Conservation (phyloP, 1,140 invertebrate genomes). For the Diabrotica virgifera region DNA sequence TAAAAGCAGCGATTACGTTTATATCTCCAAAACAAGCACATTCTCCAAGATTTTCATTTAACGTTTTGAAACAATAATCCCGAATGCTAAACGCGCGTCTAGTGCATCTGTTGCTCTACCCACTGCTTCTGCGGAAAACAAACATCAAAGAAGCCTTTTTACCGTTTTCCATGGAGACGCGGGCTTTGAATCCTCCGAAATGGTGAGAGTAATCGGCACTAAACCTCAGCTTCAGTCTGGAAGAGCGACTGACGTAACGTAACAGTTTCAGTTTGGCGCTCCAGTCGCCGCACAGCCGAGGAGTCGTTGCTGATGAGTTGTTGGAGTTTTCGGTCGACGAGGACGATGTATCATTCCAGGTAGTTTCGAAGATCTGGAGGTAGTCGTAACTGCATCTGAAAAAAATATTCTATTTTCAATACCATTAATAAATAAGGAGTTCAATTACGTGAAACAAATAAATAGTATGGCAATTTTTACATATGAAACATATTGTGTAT, state of each 20-base stretch:
- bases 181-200: conserved; percentile 66
- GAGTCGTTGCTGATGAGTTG: conserved; percentile 21
- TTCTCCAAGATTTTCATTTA: no score
- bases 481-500: no score
- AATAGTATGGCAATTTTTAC: no score
- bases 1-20: no score
- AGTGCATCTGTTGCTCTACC: no score
- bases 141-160: conserved; percentile 35
- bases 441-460: no score
- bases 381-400: conserved; percentile 71
- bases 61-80: no score
- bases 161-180: conserved; percentile 66
- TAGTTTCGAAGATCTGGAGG: conserved; percentile 59
- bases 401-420: not conserved
- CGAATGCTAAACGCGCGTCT: no score
- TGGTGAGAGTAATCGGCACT: conserved; percentile 69
- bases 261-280: conserved; percentile 68
- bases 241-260: conserved; percentile 56
- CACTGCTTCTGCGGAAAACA: no score
- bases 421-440: no score
- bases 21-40: no score
- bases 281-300: conserved; percentile 70
- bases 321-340: conserved; percentile 12
- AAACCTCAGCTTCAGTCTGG: conserved; percentile 60
- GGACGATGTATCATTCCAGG: conserved; percentile 24